A percentile compares a stretch with the other conserved stretches of the same genome.
Evolutionary conservation across 2,888 invertebrate genomes (phyloP).

Genomic region (Tortrix viridana): DNA sequence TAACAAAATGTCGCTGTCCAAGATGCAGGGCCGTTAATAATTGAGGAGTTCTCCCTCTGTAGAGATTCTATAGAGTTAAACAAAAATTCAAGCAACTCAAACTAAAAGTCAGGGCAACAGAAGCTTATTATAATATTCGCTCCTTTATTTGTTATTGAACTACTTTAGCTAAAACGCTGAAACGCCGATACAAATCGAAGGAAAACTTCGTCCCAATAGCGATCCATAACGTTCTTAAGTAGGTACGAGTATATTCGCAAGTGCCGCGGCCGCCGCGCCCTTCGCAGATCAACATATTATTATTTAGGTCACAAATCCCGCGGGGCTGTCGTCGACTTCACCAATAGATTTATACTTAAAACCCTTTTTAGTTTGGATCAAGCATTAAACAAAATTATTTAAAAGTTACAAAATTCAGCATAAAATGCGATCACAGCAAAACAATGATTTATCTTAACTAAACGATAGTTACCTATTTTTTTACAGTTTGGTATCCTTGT

Average conservation of each 20-base stretch:
- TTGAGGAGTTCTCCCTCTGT: no score
- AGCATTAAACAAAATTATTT: not conserved
- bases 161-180: constrained; percentile 10
- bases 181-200: constrained; percentile 19
- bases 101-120: not conserved
- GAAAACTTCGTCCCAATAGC: constrained; percentile 21
- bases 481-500: no score
- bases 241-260: constrained; percentile 10
- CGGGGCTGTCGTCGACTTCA: constrained; percentile 7
- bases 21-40: no score
- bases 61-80: no score
- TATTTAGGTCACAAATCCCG: constrained; percentile 27
- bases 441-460: no score
- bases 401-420: no score
- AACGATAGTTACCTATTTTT: no score
- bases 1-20: no score
- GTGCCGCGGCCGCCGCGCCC: constrained; percentile 9
- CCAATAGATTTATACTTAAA: constrained; percentile 6
- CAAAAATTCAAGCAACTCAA: no score
- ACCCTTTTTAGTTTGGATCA: not conserved
- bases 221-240: constrained; percentile 14
- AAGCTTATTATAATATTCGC: not conserved
- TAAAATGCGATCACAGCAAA: no score
- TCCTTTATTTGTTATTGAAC: constrained; percentile 16
- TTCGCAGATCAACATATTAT: constrained; percentile 28